These are phyloP conservation scores for Mungos mungo DNA, from an alignment of 2,113 vertebrate genomes.

Conservation along the genomic window DNA sequence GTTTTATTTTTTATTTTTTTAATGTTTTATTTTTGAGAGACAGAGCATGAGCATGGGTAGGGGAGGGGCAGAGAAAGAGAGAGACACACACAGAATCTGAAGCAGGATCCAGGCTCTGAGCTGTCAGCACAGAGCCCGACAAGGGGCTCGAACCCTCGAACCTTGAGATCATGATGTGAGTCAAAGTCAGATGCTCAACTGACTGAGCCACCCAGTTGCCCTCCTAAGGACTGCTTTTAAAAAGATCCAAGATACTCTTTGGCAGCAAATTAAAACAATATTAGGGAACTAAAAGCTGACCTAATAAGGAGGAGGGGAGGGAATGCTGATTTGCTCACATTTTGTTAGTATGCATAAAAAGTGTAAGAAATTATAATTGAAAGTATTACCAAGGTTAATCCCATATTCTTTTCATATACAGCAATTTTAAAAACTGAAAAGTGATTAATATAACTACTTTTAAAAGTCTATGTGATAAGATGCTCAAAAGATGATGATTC, in stretches of 20 bases:
- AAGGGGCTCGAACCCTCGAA: no score
- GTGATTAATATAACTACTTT: neutral
- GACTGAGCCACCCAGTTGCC: no score
- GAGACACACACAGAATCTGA: no score
- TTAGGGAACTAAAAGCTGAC: neutral
- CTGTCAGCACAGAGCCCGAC: no score
- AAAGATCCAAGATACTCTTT: neutral
- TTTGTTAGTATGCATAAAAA: neutral
- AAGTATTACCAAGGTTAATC: neutral
- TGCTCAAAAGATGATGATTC: neutral
- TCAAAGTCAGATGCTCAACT: no score
- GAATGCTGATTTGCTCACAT: neutral
- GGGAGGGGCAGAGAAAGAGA: no score
- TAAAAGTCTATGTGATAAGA: neutral
- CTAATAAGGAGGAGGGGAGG: neutral
- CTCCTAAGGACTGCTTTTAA: neutral
- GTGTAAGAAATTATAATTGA: neutral
- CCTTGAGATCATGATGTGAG: no score
- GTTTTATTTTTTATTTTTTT: no score
- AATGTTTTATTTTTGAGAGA: no score
- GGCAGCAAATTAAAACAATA: neutral
- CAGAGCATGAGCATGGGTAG: no score
- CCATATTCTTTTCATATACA: neutral
- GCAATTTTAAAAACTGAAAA: neutral
- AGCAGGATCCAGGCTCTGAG: no score